phyloP scores from a whole-genome alignment of 2,888 invertebrate genomes.

The Aradus depressus region DNA sequence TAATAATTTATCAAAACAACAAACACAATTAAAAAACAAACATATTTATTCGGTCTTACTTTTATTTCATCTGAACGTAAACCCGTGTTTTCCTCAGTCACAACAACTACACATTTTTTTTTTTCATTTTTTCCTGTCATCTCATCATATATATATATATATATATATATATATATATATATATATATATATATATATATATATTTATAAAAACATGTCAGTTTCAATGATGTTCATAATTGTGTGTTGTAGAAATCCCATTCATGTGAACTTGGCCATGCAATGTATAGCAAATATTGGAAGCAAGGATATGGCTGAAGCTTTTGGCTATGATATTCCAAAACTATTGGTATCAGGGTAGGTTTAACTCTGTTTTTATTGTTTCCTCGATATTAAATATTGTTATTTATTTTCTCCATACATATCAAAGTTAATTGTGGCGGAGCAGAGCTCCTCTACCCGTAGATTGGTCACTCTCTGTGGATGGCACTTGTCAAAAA shows the following conservation, averaged over 20 bases:
- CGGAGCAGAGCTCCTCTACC: too few species aligned
- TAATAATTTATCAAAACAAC: too few species aligned
- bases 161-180: not conserved
- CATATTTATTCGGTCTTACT: too few species aligned
- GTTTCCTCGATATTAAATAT: not conserved
- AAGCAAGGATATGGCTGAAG: conserved; percentile 99
- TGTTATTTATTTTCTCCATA: not conserved
- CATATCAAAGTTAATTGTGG: too few species aligned
- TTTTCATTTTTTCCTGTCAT: too few species aligned
- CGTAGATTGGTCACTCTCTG: not conserved
- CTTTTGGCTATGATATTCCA: conserved; percentile 95
- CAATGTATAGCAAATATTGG: conserved; percentile 99
- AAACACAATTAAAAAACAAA: too few species aligned
- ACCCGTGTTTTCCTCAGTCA: too few species aligned
- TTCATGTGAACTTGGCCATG: conserved; percentile 94
- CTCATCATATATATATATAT: too few species aligned
- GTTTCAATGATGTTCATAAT: not conserved
- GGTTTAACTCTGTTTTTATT: conserved; percentile 29
- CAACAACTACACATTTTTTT: too few species aligned
- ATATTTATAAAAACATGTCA: not conserved
- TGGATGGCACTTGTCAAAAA: too few species aligned
- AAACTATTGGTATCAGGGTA: conserved; percentile 94
- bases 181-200: not conserved
- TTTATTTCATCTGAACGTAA: too few species aligned
- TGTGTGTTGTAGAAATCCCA: conserved; percentile 59